A percentile compares a stretch with the other conserved stretches of the same genome.
These are phyloP conservation scores for Bimastos eiseni DNA, from an alignment of 2,888 invertebrate species.

Conservation along the genomic window DNA sequence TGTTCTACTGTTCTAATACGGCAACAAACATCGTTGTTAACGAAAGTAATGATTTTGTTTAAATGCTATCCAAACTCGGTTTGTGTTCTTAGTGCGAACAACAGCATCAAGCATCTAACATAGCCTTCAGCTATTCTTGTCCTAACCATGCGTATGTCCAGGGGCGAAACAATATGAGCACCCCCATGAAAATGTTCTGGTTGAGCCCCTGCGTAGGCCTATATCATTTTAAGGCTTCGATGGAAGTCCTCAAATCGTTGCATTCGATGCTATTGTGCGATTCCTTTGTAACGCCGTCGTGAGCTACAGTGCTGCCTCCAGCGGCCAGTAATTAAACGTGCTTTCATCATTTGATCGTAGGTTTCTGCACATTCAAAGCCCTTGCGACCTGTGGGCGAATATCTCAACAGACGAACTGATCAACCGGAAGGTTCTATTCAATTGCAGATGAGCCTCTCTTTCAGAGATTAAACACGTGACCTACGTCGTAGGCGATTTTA, in stretches of 20 bases:
- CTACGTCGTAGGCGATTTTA: background rate
- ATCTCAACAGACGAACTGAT: background rate
- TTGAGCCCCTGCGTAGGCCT: too few species aligned
- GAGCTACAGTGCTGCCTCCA: background rate
- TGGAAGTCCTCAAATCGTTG: background rate
- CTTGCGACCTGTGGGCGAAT: background rate
- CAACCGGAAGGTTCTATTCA: background rate
- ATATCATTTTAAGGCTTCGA: background rate
- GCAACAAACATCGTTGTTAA: too few species aligned
- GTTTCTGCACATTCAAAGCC: background rate
- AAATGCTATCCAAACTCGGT: too few species aligned
- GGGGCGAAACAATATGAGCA: too few species aligned
- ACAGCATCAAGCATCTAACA: too few species aligned
- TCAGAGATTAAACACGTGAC: background rate
- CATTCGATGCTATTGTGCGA: background rate
- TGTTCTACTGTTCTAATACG: too few species aligned
- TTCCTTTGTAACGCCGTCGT: background rate
- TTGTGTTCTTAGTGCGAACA: too few species aligned
- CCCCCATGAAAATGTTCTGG: too few species aligned
- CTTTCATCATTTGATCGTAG: background rate
- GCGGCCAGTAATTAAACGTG: slow-evolving; percentile 13
- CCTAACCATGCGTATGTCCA: too few species aligned
- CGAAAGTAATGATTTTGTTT: too few species aligned
- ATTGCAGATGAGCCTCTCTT: background rate
- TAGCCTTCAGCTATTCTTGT: too few species aligned